Percentiles rank a stretch among this genome's conserved stretches.
Evolutionary conservation across 2,888 invertebrate genomes (phyloP).

Genomic region (Harpalus rubripes): DNA sequence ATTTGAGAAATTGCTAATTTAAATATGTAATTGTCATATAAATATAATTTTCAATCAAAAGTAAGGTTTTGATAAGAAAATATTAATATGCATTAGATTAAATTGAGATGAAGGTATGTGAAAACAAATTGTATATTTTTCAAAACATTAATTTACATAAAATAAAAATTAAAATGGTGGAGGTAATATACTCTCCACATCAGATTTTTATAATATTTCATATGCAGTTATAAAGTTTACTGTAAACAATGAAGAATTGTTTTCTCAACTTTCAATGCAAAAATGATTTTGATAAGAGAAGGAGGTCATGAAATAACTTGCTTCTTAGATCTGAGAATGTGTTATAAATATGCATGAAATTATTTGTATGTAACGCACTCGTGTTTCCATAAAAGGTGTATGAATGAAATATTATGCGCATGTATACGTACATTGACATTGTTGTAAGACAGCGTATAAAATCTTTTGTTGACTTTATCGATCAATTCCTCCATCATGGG

Average conservation of each 20-base stretch:
- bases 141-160: no score
- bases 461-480: slow-evolving; percentile 25
- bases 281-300: slow-evolving; percentile 28
- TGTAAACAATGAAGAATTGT: neutral
- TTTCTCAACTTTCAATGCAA: neutral
- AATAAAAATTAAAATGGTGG: no score
- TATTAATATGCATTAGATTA: no score
- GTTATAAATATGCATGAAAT: slow-evolving; percentile 30
- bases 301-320: slow-evolving; percentile 9
- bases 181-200: no score
- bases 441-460: slow-evolving; percentile 41
- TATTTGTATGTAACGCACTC: neutral
- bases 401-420: slow-evolving; percentile 32
- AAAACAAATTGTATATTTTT: no score
- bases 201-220: neutral
- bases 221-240: neutral
- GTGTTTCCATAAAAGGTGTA: slow-evolving; percentile 16
- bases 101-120: no score
- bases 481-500: slow-evolving; percentile 53
- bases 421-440: slow-evolving; percentile 57
- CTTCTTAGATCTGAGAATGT: slow-evolving; percentile 17
- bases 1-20: no score
- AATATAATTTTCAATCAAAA: no score
- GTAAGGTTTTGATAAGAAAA: no score
- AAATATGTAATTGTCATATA: no score